These are phyloP conservation scores for Mythimna pallens DNA, from an alignment of 2,888 invertebrate genomes.

Conservation along the genomic window DNA sequence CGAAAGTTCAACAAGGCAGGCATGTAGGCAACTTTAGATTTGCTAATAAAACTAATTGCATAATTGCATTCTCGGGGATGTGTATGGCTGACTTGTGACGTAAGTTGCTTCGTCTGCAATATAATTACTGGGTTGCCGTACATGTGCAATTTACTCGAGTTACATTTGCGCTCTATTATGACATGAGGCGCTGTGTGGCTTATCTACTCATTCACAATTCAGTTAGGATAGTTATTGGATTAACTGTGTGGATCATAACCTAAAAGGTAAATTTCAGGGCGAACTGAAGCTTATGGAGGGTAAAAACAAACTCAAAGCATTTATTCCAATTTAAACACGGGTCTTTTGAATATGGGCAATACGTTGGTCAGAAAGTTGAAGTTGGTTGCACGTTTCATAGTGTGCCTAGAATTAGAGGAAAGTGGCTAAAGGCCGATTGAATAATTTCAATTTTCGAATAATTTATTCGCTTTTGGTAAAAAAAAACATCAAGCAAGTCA, in stretches of 20 bases:
- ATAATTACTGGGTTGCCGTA: slow-evolving; percentile 47
- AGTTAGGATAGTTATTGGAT: slow-evolving; percentile 6
- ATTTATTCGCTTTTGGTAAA: too few species aligned
- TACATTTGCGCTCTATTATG: slow-evolving; percentile 34
- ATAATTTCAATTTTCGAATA: too few species aligned
- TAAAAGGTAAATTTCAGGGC: background rate
- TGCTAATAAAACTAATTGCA: slow-evolving; percentile 49
- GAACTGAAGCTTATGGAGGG: background rate
- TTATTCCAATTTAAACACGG: background rate
- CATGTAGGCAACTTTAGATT: slow-evolving; percentile 37
- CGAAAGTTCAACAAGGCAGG: slow-evolving; percentile 14
- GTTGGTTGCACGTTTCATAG: too few species aligned
- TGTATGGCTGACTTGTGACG: slow-evolving; percentile 36
- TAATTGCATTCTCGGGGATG: slow-evolving; percentile 52
- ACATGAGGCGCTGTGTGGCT: slow-evolving; percentile 7
- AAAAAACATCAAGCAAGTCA: too few species aligned
- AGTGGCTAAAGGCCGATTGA: too few species aligned
- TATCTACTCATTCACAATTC: slow-evolving; percentile 22
- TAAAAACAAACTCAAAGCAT: background rate
- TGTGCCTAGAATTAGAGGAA: too few species aligned
- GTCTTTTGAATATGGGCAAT: background rate
- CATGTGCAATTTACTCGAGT: slow-evolving; percentile 40
- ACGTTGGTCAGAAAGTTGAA: too few species aligned
- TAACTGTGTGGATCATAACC: background rate
- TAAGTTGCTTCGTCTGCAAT: slow-evolving; percentile 41